Evolutionary conservation across 2,113 vertebrate genomes (phyloP).

Genomic region (Daubentonia madagascariensis): DNA sequence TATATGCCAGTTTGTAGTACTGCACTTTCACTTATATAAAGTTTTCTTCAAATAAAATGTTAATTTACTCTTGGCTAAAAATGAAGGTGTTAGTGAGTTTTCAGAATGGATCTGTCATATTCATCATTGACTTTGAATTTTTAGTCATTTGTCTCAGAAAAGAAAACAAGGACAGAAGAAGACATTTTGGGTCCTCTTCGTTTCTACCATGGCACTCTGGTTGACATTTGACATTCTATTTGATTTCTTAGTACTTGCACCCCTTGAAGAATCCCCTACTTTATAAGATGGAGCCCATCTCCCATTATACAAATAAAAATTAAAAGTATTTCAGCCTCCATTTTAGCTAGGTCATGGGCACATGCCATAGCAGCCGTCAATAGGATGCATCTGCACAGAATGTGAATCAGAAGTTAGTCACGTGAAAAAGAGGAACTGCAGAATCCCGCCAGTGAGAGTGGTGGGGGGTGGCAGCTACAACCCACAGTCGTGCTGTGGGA

Average conservation of each 20-base stretch:
- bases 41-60: not conserved
- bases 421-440: not conserved
- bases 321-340: not conserved
- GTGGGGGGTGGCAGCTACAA: accelerated
- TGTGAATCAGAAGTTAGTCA: not conserved
- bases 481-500: not conserved
- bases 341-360: not conserved
- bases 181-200: not conserved
- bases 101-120: not conserved
- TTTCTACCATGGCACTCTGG: not conserved
- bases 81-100: not conserved
- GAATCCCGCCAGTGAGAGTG: not conserved
- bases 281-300: not conserved
- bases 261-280: not conserved
- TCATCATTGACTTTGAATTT: not conserved
- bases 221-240: not conserved
- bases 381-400: not conserved
- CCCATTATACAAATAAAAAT: not conserved
- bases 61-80: not conserved
- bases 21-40: accelerated
- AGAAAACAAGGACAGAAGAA: not conserved
- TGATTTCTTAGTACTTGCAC: not conserved
- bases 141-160: not conserved
- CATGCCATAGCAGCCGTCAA: not conserved
- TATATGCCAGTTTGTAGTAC: not conserved